Conservation (phyloP, 2,113 vertebrate genomes). For the Heterotilapia buettikoferi region DNA sequence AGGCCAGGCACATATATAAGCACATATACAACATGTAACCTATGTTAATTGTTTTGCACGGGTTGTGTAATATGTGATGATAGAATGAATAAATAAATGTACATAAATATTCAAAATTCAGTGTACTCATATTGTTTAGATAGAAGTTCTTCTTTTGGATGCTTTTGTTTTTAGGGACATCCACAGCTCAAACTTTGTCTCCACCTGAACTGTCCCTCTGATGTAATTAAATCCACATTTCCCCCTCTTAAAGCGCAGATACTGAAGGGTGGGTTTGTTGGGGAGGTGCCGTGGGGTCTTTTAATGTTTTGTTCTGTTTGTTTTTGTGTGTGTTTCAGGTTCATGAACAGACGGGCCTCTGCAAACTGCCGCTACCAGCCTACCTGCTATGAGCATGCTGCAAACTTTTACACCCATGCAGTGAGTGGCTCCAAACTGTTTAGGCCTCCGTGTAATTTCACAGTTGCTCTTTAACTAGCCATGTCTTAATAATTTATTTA, state of each 20-base stretch:
- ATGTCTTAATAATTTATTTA: neutral
- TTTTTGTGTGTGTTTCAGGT: slow-evolving; percentile 72
- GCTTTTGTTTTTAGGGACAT: neutral
- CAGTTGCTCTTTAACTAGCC: neutral
- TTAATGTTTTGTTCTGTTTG: neutral
- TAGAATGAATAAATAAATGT: neutral
- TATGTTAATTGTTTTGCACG: neutral
- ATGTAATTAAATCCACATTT: neutral
- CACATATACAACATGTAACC: neutral
- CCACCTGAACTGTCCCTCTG: neutral
- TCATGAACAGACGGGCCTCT: slow-evolving; percentile 94
- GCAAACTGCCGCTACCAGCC: slow-evolving; percentile 97
- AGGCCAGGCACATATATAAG: neutral
- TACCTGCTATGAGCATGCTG: slow-evolving; percentile 95
- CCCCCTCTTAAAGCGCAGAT: neutral
- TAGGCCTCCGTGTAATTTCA: neutral
- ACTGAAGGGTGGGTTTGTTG: neutral
- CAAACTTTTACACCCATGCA: slow-evolving; percentile 98
- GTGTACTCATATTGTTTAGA: neutral
- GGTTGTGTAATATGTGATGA: neutral
- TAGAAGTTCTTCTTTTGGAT: neutral
- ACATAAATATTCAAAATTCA: neutral
- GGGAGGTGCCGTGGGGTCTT: neutral
- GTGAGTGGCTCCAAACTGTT: slow-evolving; percentile 68
- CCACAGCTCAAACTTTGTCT: neutral